Conservation (phyloP, 2,888 invertebrate genomes). For the Machimus atricapillus region DNA sequence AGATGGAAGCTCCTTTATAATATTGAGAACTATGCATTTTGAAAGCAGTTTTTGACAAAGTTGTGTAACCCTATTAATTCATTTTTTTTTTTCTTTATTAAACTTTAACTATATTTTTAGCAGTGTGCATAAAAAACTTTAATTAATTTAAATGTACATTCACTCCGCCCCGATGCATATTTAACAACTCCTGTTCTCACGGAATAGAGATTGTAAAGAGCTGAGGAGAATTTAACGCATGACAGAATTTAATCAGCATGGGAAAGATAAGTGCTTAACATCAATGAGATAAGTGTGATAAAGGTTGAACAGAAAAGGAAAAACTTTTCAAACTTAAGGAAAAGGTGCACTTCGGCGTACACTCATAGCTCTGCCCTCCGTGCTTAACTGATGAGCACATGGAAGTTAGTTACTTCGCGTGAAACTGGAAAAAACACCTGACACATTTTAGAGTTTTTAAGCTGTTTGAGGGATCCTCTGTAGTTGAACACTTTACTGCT, state of each 20-base stretch:
- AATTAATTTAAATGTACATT: not conserved
- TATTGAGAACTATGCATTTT: too few species aligned
- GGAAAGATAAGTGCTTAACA: not conserved
- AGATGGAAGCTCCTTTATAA: too few species aligned
- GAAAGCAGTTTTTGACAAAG: too few species aligned
- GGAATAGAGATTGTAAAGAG: not conserved
- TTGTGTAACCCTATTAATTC: too few species aligned
- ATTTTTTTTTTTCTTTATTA: not conserved
- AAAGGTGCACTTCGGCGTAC: not conserved
- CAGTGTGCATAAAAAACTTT: not conserved
- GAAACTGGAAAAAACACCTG: not conserved
- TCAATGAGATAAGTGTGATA: not conserved
- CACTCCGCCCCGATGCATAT: not conserved
- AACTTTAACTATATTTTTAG: not conserved
- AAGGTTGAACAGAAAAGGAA: not conserved
- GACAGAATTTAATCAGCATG: not conserved
- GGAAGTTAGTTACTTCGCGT: not conserved
- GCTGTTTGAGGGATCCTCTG: not conserved
- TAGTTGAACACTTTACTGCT: not conserved
- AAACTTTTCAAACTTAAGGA: not conserved
- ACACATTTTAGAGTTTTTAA: not conserved
- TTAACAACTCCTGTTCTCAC: not conserved
- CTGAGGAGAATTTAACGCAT: not conserved
- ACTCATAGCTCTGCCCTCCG: not conserved
- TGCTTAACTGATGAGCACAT: not conserved